A percentile compares a stretch with the other conserved stretches of the same genome.
These are phyloP conservation scores for Umimayanthus chanpuru DNA, from an alignment of 92 coral and sea anemone genomes.

Conservation along the genomic window DNA sequence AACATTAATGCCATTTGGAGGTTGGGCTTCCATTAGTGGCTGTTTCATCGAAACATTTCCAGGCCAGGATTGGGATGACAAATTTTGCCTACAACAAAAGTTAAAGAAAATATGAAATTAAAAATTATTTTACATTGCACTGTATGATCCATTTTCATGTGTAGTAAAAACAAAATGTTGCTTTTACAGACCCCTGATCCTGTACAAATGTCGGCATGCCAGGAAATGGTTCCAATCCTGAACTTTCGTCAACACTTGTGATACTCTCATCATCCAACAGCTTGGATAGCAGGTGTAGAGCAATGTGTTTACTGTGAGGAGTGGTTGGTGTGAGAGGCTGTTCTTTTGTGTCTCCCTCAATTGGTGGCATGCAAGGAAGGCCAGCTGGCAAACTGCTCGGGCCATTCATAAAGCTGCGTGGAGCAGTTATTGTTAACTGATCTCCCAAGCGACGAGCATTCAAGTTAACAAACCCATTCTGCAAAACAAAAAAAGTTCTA, in stretches of 20 bases:
- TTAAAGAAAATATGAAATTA: background rate
- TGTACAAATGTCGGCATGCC: constrained; percentile 48
- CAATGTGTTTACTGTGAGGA: constrained; percentile 90
- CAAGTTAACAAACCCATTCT: constrained; percentile 35
- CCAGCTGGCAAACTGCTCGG: constrained; percentile 32
- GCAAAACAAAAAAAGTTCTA: background rate
- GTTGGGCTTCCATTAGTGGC: constrained; percentile 44
- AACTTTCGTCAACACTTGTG: constrained; percentile 82
- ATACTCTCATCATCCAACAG: constrained; percentile 97
- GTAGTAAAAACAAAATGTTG: background rate
- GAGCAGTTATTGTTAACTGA: constrained; percentile 33
- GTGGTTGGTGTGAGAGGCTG: constrained; percentile 69
- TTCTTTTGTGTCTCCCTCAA: constrained; percentile 24
- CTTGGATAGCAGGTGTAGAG: constrained; percentile 91
- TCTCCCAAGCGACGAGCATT: constrained; percentile 40
- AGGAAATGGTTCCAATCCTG: constrained; percentile 69
- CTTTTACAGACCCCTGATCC: constrained; percentile 39
- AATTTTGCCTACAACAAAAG: constrained; percentile 64
- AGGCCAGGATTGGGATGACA: constrained; percentile 87
- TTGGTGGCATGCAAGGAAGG: constrained; percentile 22
- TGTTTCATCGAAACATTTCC: constrained; percentile 33
- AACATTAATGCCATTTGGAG: constrained; percentile 58
- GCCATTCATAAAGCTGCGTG: constrained; percentile 29
- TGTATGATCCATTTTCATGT: background rate
- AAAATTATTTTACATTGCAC: background rate